These are phyloP conservation scores for Orchesella flavescens DNA, from an alignment of 2,888 invertebrate species.

Conservation along the genomic window DNA sequence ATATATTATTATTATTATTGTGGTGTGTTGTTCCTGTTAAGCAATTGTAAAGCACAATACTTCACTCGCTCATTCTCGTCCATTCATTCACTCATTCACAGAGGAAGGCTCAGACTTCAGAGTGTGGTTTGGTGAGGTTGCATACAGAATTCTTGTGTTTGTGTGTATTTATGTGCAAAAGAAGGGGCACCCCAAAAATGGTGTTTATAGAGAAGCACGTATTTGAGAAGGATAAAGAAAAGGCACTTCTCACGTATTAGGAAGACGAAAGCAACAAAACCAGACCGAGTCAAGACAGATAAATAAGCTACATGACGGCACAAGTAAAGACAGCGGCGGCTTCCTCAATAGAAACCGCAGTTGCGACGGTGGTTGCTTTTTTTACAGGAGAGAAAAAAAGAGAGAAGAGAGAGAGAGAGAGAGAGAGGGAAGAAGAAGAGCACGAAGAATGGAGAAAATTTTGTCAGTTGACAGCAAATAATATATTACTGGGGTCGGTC, in stretches of 20 bases:
- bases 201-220: neutral
- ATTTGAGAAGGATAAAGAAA: neutral
- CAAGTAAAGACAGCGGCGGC: conserved; percentile 9
- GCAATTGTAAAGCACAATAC: conserved; percentile 22
- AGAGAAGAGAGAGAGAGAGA: neutral
- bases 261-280: conserved; percentile 12
- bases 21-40: neutral
- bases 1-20: neutral
- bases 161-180: too few relatives aligned
- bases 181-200: neutral
- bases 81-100: conserved; percentile 29
- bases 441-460: conserved; percentile 39
- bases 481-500: conserved; percentile 60
- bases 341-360: conserved; percentile 40
- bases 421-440: conserved; percentile 2
- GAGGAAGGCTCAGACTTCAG: neutral
- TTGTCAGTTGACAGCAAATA: conserved; percentile 63
- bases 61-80: neutral
- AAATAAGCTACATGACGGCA: conserved; percentile 30
- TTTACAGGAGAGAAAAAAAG: neutral
- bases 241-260: neutral
- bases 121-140: neutral
- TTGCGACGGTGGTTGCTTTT: neutral
- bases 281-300: conserved; percentile 33
- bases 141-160: neutral